Base-by-base conservation (phyloP, 2,797 vertebrate species). In the Ctenopoma kingsleyae region DNA sequence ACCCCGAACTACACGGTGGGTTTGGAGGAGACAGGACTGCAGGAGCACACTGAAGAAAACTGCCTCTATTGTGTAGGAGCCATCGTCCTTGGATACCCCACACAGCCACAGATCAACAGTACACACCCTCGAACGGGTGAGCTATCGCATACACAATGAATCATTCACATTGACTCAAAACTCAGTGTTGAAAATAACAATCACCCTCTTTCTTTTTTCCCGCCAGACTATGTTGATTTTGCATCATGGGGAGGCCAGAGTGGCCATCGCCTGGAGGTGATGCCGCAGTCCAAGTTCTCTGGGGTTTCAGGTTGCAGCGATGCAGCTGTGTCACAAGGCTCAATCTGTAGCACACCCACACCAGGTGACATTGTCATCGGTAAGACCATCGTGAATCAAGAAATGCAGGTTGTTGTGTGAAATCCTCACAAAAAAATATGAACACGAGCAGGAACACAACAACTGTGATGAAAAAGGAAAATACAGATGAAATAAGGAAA, bases 241-340 rank as follows among this genome's bases (percentile, higher is more conserved):
- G 94, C 95, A 0, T 97, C 97, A 66, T 99, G 97, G 98, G 97
- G 96, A 81, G 95, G 95, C 23, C 97, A 96, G 78, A 92, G 95
- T 17, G 92, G 97, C 82, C 96, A 97, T 90, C 97, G 97, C 49
- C 94, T 99, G 81, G 98, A 99, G 87, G 96, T 96, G 76, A 96
- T 96, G 93, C 94, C 95, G 71, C 96, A 96, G 93, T 96, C 97
- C 43, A 98, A 97, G 91, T 98, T 96, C 91, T 99, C 97, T 0
- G 97, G 97, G n/a, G 96, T 98, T 88, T 99, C 97, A 6, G 96
- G 97, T 64, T 99, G 97, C 91, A 99, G 98, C 41, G 98, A 99
- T 48, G 95, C 95, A 0, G 95, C 94, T 0, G 97, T 95, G 17
- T 99, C 97, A 64, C 98, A 98, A 76, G 94, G 96, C 58, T 99